Percentiles rank a stretch among this genome's conserved stretches.
Conservation (phyloP, 2,888 invertebrate species). For the Eurytoma adleriae region DNA sequence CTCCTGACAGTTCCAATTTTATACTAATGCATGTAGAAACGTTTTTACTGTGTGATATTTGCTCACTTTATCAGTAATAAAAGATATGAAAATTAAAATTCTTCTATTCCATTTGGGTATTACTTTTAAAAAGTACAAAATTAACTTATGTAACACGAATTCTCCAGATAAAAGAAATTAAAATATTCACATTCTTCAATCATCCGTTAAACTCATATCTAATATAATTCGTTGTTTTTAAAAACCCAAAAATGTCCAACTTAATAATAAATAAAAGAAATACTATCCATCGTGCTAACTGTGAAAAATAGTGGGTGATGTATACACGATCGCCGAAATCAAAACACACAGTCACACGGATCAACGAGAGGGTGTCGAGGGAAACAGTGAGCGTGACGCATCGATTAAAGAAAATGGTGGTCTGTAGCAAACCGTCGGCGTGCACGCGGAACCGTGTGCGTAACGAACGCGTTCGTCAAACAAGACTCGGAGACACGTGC, state of each 20-base stretch:
- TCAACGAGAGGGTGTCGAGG: not conserved
- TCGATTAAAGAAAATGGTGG: conserved; percentile 57
- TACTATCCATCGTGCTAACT: not conserved
- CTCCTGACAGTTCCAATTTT: conserved; percentile 38
- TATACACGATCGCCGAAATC: conserved; percentile 23
- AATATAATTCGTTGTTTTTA: too few species aligned
- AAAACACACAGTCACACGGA: conserved; percentile 34
- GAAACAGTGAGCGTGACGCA: conserved; percentile 42
- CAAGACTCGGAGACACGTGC: conserved; percentile 65
- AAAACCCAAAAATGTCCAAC: too few species aligned
- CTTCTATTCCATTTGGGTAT: conserved; percentile 24
- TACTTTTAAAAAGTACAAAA: not conserved
- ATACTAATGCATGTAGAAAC: conserved; percentile 19
- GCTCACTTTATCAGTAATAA: conserved; percentile 4
- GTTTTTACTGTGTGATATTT: conserved; percentile 6
- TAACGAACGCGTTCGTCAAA: conserved; percentile 66
- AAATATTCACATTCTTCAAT: too few species aligned
- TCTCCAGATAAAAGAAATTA: too few species aligned
- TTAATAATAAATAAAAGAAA: not conserved
- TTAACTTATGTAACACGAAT: too few species aligned
- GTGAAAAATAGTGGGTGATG: not conserved
- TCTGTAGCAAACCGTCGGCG: conserved; percentile 53
- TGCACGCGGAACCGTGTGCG: conserved; percentile 60
- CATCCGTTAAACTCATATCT: too few species aligned
- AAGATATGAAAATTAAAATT: conserved; percentile 9